Evolutionary conservation across 1,140 invertebrate genomes (phyloP), one percentile per base, ranked within the genome.

Genomic region (Zaprionus kolodkinae): DNA sequence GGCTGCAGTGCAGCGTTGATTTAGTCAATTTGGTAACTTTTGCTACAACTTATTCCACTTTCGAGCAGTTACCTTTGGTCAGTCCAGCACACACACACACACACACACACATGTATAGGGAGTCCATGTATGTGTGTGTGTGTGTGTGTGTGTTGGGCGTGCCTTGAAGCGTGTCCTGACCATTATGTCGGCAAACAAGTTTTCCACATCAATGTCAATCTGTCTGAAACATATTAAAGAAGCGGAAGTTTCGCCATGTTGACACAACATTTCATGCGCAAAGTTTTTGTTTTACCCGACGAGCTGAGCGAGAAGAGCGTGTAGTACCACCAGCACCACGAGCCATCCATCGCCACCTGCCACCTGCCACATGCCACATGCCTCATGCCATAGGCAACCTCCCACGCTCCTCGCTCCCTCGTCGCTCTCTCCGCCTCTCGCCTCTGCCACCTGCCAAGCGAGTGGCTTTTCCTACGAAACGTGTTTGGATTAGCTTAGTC

Each of bases 171-270:
- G 71, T 79, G 79, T 54, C 63, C 71, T 74, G 75, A 52, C 85
- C 84, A 78, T 85, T 78, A 79, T 79, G 76, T 75, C 76, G 78
- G 69, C 71, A 91, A 86, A 79, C 80, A 91, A 91, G 78, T 91
- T 91, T 85, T 89, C 80, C 76, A 84, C 90, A 91, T 91, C 90
- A 91, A 77, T 91, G 90, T 91, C 90, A 91, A 91, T 90, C 86
- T 91, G 90, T 90, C 90, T 76, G 79, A 84, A 91, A 89, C 89
- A 91, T 91, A 91, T 89, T 91, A 91, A 86, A 86, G 77, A 76
- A 83, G 77, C 81, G 86, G 79, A 91, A 90, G 79, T 90, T 90
- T 90, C 79, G 77, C 82, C 79, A 90, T 89, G 86, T 90, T 90
- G 87, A 91, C 87, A 84, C 71, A 88, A 88, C 78, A 89, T 88